phyloP scores from a whole-genome alignment of 1,140 invertebrate genomes.

The Stegodyphus mimosarum region DNA sequence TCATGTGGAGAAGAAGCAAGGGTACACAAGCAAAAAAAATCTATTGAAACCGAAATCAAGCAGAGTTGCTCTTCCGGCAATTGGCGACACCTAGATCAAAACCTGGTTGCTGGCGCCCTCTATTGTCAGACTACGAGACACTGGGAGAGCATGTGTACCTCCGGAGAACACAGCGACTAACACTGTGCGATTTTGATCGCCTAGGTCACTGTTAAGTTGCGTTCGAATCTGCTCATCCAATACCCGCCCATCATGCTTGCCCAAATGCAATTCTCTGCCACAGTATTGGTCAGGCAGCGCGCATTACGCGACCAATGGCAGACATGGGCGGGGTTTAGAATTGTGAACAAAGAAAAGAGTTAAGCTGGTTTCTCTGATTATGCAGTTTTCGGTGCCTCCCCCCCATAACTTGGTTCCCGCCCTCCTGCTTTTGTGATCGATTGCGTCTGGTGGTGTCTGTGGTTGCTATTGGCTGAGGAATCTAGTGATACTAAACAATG shows the following conservation, averaged over 20 bases:
- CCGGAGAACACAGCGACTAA: slow-evolving; percentile 49
- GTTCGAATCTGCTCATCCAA: slow-evolving; percentile 52
- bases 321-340: slow-evolving; percentile 19
- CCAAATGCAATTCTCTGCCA: slow-evolving; percentile 38
- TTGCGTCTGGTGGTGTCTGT: background rate
- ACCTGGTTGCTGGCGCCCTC: slow-evolving; percentile 39
- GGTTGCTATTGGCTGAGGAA: background rate
- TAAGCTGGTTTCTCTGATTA: slow-evolving; percentile 45
- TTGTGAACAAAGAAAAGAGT: slow-evolving; percentile 47
- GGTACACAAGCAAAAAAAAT: background rate
- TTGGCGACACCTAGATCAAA: slow-evolving; percentile 8
- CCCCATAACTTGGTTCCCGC: background rate
- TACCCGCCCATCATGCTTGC: slow-evolving; percentile 55
- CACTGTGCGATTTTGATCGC: slow-evolving; percentile 45
- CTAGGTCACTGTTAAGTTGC: slow-evolving; percentile 28
- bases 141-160: slow-evolving; percentile 37
- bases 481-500: background rate
- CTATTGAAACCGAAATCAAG: background rate
- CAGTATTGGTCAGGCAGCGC: slow-evolving; percentile 39
- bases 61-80: slow-evolving; percentile 10
- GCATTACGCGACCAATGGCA: slow-evolving; percentile 19
- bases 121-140: slow-evolving; percentile 25
- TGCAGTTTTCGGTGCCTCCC: slow-evolving; percentile 13
- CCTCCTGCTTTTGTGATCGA: background rate
- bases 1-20: no score